These are phyloP conservation scores for Drosophila austrosaltans DNA, from an alignment of 2,888 invertebrate genomes.

Conservation along the genomic window DNA sequence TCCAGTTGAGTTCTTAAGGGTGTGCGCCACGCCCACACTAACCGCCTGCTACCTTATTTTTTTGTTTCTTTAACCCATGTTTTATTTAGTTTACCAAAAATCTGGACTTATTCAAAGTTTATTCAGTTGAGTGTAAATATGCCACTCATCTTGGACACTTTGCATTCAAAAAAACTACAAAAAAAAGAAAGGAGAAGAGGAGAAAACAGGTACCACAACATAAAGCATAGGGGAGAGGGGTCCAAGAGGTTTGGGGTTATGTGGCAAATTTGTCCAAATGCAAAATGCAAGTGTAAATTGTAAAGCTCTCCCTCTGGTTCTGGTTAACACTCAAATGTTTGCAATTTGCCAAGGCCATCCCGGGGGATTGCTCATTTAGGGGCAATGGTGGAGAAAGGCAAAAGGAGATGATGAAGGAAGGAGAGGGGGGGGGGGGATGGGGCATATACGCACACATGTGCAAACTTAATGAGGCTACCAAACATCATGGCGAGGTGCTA, in stretches of 20 bases:
- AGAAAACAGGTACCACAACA: slow-evolving; percentile 27
- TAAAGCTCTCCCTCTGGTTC: slow-evolving; percentile 33
- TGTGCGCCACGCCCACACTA: slow-evolving; percentile 16
- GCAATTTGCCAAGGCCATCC: slow-evolving; percentile 53
- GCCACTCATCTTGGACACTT: slow-evolving; percentile 17
- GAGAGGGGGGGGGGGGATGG: neutral
- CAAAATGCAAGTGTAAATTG: slow-evolving; percentile 52
- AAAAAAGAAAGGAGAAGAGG: slow-evolving; percentile 6
- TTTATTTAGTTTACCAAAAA: neutral
- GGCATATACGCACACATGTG: slow-evolving; percentile 46
- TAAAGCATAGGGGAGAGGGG: slow-evolving; percentile 20
- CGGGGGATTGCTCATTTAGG: slow-evolving; percentile 67
- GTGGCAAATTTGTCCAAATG: slow-evolving; percentile 58
- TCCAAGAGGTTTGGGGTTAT: neutral
- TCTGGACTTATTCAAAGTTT: slow-evolving; percentile 9
- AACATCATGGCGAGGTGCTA: slow-evolving; percentile 70
- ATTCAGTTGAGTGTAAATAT: slow-evolving; percentile 17
- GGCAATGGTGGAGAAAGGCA: neutral
- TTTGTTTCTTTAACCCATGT: neutral
- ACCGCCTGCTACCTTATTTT: neutral
- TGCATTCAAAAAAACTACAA: neutral
- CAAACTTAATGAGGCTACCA: slow-evolving; percentile 61
- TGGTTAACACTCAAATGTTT: slow-evolving; percentile 65
- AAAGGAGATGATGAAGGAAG: neutral
- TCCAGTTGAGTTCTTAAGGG: slow-evolving; percentile 20